phyloP scores from a whole-genome alignment of 1,140 invertebrate species.

The Megathymus violae region DNA sequence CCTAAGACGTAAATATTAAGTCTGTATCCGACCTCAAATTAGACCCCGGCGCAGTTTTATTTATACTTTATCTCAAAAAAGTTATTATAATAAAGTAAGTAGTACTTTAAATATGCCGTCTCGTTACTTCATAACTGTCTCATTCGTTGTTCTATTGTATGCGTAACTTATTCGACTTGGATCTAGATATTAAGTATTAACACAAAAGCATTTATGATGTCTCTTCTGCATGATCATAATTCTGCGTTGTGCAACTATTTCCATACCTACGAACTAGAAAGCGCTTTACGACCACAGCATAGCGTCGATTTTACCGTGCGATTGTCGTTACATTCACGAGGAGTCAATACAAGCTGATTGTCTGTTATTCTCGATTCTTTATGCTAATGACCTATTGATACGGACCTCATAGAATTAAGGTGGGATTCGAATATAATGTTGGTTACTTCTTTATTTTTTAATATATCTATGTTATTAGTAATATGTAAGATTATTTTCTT shows the following conservation, averaged over 20 bases:
- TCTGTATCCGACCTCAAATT: too few species aligned
- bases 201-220: background rate
- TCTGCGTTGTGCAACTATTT: background rate
- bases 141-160: too few species aligned
- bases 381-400: conserved; percentile 35
- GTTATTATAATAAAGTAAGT: too few species aligned
- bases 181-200: too few species aligned
- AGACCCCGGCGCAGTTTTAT: too few species aligned
- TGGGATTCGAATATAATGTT: conserved; percentile 18
- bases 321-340: conserved; percentile 10
- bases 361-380: conserved; percentile 35
- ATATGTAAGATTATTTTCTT: too few species aligned
- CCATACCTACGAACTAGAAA: background rate
- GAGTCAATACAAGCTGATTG: conserved; percentile 33
- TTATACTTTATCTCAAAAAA: too few species aligned
- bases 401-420: conserved; percentile 28
- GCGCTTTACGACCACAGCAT: background rate
- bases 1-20: too few species aligned
- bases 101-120: too few species aligned
- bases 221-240: background rate
- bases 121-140: too few species aligned
- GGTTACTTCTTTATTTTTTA: conserved; percentile 25
- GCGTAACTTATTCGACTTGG: too few species aligned
- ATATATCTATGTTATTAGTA: too few species aligned
- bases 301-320: background rate